Evolutionary conservation across 2,113 vertebrate species (phyloP), one percentile per base, ranked within the genome.

Genomic region (Takifugu bimaculatus): DNA sequence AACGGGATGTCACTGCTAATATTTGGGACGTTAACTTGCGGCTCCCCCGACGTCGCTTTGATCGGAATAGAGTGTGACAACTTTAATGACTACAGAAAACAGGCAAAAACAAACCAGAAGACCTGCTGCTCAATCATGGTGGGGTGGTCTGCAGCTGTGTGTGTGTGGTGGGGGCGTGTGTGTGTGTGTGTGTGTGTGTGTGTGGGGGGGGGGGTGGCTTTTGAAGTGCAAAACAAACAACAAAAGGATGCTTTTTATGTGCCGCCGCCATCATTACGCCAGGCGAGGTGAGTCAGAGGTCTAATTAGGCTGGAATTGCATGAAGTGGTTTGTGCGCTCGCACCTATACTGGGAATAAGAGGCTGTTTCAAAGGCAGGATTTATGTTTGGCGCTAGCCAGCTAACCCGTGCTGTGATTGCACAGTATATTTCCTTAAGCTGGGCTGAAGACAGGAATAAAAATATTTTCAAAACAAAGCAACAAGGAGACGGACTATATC

Each of bases 11-110:
- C 80, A 68, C 47, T 61, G 10, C 72, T 68, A 67, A 86, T 80
- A 80, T 81, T 70, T 58, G 54, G 76, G 68, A 57, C 58, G 57
- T 43, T 84, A 73, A 87, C 88, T 80, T 68, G 75, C 6, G 47
- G 32, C 55, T 64, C 79, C 80, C 66, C 82, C 48, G 57, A 66
- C 79, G 77, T 72, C 0, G 52, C 79, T 83, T 79, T 89, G 87
- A 88, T 85, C 76, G 72, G 73, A 82, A 88, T 66, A 4, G 61
- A 75, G 57, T 75, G 78, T 79, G 86, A 87, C 86, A 86, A 81
- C 77, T 85, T 83, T 87, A 89, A 88, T 82, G 81, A 77, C 70
- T 43, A 78, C 85, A 87, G 78, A 81, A 79, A 89, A 85, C 75
- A 70, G 60, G 74, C 60, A 83, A 76, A 79, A 87, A 81, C 79